phyloP scores from a whole-genome alignment of 2,797 vertebrate species.

The Aythya fuligula region DNA sequence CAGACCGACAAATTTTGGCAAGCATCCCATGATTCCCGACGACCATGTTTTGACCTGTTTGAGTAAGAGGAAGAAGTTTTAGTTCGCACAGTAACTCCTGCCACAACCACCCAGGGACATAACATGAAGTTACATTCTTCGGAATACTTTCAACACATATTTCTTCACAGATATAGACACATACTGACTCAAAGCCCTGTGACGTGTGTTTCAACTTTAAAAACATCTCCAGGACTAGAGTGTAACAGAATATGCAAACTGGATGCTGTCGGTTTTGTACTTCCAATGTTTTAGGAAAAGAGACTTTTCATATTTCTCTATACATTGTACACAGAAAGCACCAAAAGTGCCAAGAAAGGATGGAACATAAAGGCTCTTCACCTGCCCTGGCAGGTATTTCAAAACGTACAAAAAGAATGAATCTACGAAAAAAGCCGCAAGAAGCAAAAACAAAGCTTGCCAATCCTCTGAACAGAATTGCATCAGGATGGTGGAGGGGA shows the following conservation, averaged over 20 bases:
- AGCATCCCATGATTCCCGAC: background rate
- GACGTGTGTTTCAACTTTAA: background rate
- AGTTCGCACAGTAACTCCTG: background rate
- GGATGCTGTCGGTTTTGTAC: background rate
- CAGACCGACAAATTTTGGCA: background rate
- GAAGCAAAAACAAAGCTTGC: background rate
- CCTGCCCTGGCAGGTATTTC: background rate
- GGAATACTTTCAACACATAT: background rate
- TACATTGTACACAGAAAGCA: background rate
- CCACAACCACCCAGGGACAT: rapidly evolving
- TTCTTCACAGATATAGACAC: background rate
- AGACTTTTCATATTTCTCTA: background rate
- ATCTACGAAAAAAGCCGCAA: background rate
- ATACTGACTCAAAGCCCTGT: background rate
- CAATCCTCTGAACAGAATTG: background rate
- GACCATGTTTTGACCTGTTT: slow-evolving; percentile 31
- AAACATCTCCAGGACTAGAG: background rate
- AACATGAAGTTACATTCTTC: background rate
- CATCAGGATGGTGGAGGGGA: background rate
- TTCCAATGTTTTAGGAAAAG: background rate
- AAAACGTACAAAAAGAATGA: background rate
- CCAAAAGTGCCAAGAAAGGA: background rate
- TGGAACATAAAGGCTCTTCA: background rate
- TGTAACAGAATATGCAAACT: background rate
- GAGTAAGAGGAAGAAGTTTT: background rate